Conservation (phyloP, 2,797 vertebrate species). For the Furcifer pardalis region DNA sequence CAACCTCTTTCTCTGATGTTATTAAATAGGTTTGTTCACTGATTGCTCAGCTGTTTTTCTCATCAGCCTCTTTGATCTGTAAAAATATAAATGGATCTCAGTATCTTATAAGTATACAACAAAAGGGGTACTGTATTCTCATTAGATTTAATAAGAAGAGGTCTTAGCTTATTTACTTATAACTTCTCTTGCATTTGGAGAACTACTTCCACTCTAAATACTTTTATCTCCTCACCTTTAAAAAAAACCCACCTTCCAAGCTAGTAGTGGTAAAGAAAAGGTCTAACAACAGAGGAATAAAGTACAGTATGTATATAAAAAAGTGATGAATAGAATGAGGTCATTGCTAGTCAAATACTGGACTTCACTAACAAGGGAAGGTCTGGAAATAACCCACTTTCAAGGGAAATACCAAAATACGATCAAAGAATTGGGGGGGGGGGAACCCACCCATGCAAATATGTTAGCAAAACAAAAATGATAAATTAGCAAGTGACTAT, state of each 20-base stretch:
- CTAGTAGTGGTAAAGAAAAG: neutral
- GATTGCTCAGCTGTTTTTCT: neutral
- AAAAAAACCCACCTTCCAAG: conserved; percentile 23
- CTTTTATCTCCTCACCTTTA: too few species aligned
- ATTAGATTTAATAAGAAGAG: neutral
- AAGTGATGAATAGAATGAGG: conserved; percentile 25
- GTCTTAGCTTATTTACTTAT: neutral
- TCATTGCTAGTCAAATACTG: conserved; percentile 16
- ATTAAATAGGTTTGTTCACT: neutral
- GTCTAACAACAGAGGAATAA: neutral
- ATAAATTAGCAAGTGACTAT: conserved; percentile 77
- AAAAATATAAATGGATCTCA: neutral
- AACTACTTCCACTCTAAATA: neutral
- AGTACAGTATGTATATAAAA: neutral
- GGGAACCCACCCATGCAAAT: conserved; percentile 66
- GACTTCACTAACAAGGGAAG: conserved; percentile 33
- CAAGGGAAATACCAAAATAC: conserved; percentile 31
- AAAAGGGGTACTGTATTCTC: conserved; percentile 14
- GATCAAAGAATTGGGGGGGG: conserved; percentile 52
- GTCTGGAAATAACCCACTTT: conserved; percentile 47
- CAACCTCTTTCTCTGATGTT: neutral
- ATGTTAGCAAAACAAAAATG: conserved; percentile 75
- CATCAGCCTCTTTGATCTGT: neutral
- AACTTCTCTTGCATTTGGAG: neutral
- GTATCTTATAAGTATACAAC: neutral